Conservation (phyloP, 2,888 invertebrate species). For the Eutolmus rufibarbis region DNA sequence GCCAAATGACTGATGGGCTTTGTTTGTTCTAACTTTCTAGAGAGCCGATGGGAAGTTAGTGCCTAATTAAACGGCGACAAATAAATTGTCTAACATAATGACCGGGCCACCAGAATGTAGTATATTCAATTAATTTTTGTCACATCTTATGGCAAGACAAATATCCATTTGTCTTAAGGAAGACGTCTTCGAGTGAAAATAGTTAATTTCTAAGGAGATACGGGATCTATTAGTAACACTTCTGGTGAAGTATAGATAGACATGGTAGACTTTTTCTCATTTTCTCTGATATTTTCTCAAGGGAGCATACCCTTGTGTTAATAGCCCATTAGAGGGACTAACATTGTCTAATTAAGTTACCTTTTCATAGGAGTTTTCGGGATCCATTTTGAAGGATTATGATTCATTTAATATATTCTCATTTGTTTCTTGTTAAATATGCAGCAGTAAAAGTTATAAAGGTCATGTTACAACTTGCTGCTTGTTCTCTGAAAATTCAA, state of each 20-base stretch:
- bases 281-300: neutral
- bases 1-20: neutral
- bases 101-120: neutral
- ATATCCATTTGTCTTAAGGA: neutral
- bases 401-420: neutral
- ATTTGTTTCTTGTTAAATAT: neutral
- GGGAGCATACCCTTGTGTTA: neutral
- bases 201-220: neutral
- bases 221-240: neutral
- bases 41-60: neutral
- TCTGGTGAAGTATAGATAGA: neutral
- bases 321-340: neutral
- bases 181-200: neutral
- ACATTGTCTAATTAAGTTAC: neutral
- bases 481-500: neutral
- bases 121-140: neutral
- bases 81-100: neutral
- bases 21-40: neutral
- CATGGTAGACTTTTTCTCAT: neutral
- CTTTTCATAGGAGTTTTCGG: neutral
- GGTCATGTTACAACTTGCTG: neutral
- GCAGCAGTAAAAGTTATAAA: neutral
- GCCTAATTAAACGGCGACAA: neutral
- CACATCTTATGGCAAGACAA: neutral
- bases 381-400: neutral